Conservation (phyloP, 1,140 invertebrate genomes). For the Trissolcus basalis region DNA sequence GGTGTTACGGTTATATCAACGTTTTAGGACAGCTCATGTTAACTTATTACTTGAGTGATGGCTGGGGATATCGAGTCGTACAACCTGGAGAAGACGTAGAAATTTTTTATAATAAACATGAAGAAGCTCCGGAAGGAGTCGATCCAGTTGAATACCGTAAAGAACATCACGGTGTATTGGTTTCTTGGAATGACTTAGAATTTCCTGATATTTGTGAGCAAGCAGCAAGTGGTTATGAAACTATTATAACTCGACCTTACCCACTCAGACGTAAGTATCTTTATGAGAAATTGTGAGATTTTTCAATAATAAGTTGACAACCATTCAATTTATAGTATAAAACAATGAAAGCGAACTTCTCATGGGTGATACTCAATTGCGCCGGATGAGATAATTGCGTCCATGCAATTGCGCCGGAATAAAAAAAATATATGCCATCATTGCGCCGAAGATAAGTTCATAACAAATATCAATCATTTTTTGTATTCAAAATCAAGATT, state of each 20-base stretch:
- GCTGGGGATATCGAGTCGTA: constrained; percentile 85
- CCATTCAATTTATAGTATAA: no score
- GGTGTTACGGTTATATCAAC: constrained; percentile 86
- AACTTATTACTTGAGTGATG: constrained; percentile 86
- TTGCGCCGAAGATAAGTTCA: no score
- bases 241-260: constrained; percentile 33
- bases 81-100: constrained; percentile 82
- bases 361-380: no score
- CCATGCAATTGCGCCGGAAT: no score
- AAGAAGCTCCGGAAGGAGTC: constrained; percentile 35
- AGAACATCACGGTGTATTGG: constrained; percentile 76
- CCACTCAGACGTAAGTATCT: constrained; percentile 46
- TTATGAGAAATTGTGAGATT: no score
- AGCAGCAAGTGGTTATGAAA: constrained; percentile 39
- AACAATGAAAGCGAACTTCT: no score
- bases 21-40: constrained; percentile 80
- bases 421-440: no score
- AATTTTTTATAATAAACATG: constrained; percentile 78
- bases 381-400: no score
- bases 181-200: constrained; percentile 79
- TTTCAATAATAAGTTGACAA: no score
- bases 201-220: constrained; percentile 80
- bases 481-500: no score
- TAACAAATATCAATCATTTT: no score
- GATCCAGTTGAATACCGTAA: constrained; percentile 68